Conservation (phyloP, 2,113 vertebrate genomes). For the Rhineura floridana region DNA sequence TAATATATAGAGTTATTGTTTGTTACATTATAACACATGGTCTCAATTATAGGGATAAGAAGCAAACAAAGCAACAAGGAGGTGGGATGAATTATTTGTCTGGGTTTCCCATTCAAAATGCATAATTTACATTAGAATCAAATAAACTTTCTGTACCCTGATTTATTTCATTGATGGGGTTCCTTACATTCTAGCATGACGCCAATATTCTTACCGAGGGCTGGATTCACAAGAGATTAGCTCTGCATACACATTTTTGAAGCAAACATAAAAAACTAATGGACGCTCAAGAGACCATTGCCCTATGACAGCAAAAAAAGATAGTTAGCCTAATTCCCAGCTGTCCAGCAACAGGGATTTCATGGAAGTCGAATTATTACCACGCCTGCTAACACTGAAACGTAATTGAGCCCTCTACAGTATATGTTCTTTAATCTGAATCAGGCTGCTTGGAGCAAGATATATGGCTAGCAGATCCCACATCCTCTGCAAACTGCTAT, state of each 20-base stretch:
- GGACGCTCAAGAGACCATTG: background rate
- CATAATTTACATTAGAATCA: background rate
- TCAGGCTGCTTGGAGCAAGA: background rate
- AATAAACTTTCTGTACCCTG: slow-evolving; percentile 29
- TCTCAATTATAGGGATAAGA: slow-evolving; percentile 71
- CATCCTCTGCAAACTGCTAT: background rate
- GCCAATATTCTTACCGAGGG: slow-evolving; percentile 22
- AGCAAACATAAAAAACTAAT: background rate
- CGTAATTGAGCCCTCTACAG: background rate
- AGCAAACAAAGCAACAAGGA: slow-evolving; percentile 41
- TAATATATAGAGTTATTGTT: slow-evolving; percentile 73
- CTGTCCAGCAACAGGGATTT: slow-evolving; percentile 9
- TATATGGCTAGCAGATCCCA: background rate
- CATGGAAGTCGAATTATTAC: background rate
- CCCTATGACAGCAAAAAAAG: background rate
- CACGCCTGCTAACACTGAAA: background rate
- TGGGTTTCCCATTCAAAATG: slow-evolving; percentile 56
- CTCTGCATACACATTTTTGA: slow-evolving; percentile 38
- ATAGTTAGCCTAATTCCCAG: background rate
- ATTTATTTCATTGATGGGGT: slow-evolving; percentile 35
- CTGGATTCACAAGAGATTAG: background rate
- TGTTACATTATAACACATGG: slow-evolving; percentile 69
- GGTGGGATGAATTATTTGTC: slow-evolving; percentile 65
- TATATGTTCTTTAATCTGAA: background rate
- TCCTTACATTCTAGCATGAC: slow-evolving; percentile 39